Percentiles rank a stretch among this genome's conserved stretches.
Conservation (phyloP, 2,888 invertebrate species). For the Phragmatobia fuliginosa region DNA sequence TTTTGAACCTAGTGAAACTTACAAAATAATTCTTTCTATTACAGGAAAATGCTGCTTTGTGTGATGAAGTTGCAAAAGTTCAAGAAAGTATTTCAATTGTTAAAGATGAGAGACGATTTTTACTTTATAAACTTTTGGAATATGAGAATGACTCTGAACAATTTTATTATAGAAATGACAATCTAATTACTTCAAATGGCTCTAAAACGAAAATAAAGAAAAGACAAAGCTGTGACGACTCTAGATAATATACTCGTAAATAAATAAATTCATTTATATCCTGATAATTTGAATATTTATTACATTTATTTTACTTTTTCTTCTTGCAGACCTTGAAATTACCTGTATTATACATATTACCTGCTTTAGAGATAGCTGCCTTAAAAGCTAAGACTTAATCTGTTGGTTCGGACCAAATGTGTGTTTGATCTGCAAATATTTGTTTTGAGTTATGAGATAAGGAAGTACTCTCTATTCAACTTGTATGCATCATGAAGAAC, state of each 20-base stretch:
- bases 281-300: no score
- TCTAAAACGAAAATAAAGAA: constrained; percentile 70
- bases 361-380: neutral
- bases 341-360: no score
- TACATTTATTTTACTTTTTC: neutral
- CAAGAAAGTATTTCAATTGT: constrained; percentile 93
- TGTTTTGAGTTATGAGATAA: no score
- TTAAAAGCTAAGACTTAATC: neutral
- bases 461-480: no score
- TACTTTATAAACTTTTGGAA: constrained; percentile 91
- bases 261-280: no score
- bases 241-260: constrained; percentile 58
- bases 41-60: constrained; percentile 94
- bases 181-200: constrained; percentile 62
- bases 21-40: constrained; percentile 19
- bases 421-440: no score
- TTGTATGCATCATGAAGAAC: no score
- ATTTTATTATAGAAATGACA: constrained; percentile 60
- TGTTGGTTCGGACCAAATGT: no score
- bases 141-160: constrained; percentile 85
- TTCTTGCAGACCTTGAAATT: neutral
- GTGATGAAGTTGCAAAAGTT: constrained; percentile 94
- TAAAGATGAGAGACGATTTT: constrained; percentile 93
- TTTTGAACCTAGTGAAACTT: neutral
- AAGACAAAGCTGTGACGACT: constrained; percentile 67